phyloP scores from a whole-genome alignment of 2,797 vertebrate genomes.

The Eurystomus glaucurus region DNA sequence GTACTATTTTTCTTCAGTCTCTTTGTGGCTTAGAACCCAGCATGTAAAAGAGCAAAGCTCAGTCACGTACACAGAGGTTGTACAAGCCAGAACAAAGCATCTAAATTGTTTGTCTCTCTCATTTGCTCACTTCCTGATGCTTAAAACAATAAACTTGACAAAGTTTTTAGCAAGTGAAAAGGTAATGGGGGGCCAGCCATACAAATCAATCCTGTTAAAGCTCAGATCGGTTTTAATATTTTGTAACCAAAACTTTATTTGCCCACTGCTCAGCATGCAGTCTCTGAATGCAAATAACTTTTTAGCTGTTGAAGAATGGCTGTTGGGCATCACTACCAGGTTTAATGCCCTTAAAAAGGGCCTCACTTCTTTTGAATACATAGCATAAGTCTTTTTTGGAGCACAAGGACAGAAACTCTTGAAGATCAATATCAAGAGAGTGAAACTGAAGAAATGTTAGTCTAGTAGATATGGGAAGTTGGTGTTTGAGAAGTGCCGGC shows the following conservation, averaged over 20 bases:
- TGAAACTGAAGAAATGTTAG: background rate
- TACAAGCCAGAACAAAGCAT: background rate
- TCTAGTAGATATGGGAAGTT: background rate
- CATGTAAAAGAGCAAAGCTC: background rate
- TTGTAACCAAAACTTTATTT: background rate
- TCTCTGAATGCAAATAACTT: background rate
- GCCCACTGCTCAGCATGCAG: background rate
- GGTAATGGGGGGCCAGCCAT: background rate
- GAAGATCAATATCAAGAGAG: background rate
- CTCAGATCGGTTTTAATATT: background rate
- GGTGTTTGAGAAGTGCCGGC: background rate
- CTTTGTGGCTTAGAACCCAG: background rate
- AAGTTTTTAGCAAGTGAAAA: background rate
- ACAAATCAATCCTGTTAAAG: constrained; percentile 10
- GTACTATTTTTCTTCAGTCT: background rate
- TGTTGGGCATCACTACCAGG: background rate
- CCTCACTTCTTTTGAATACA: background rate
- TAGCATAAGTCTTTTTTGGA: background rate
- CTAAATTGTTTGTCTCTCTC: background rate
- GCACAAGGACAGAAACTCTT: background rate
- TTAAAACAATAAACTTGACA: constrained; percentile 18
- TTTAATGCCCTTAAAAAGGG: background rate
- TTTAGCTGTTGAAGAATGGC: background rate
- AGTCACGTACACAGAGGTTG: background rate
- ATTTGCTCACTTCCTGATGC: background rate